phyloP scores from a whole-genome alignment of 2,113 vertebrate genomes.

The Entosphenus tridentatus region DNA sequence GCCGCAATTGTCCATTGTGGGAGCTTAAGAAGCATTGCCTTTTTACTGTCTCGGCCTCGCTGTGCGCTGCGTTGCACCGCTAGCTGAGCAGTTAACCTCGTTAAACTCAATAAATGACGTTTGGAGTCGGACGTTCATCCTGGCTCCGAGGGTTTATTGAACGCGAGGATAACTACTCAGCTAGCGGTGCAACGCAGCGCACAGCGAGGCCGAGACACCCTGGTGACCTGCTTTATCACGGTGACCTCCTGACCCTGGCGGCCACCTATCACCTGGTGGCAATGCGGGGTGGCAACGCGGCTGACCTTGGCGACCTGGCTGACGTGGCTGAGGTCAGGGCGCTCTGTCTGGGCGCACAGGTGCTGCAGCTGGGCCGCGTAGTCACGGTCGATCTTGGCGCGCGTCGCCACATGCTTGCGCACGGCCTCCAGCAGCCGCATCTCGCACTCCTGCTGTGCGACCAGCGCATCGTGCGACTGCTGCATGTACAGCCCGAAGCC shows the following conservation, averaged over 20 bases:
- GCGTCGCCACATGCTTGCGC: conserved; percentile 80
- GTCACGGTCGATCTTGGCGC: conserved; percentile 64
- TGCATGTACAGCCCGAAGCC: conserved; percentile 54
- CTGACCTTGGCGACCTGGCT: conserved; percentile 48
- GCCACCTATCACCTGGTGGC: background rate
- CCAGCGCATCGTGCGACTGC: conserved; percentile 40
- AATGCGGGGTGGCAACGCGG: background rate
- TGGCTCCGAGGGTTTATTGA: too few species aligned
- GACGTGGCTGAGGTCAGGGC: conserved; percentile 31
- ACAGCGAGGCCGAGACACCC: too few species aligned
- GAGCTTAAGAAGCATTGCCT: too few species aligned
- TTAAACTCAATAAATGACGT: too few species aligned
- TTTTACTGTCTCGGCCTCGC: too few species aligned
- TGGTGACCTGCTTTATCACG: background rate
- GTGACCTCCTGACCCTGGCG: background rate
- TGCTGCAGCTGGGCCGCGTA: conserved; percentile 60
- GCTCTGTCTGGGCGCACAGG: conserved; percentile 41
- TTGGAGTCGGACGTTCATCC: too few species aligned
- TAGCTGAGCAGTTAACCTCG: too few species aligned
- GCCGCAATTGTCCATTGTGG: too few species aligned
- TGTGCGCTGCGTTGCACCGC: too few species aligned
- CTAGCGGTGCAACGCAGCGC: too few species aligned
- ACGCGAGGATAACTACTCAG: too few species aligned
- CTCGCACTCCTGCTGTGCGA: conserved; percentile 61
- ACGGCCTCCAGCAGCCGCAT: conserved; percentile 71